Evolutionary conservation across 2,888 invertebrate genomes (phyloP).

Genomic region (Calephelis perditalis): DNA sequence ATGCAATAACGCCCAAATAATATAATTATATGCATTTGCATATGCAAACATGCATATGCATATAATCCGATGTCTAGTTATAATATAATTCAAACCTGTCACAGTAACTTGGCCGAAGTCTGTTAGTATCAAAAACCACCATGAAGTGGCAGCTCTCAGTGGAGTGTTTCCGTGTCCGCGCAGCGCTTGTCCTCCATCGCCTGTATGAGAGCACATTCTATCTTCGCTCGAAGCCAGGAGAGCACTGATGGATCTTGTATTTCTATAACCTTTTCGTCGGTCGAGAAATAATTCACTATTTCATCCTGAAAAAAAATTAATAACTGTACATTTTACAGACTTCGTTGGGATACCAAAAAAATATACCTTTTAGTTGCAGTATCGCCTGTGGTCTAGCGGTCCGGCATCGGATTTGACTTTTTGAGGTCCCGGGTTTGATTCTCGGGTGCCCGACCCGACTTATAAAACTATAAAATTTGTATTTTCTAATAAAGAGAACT

Average conservation of each 20-base stretch:
- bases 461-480: too few species aligned
- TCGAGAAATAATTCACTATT: conserved; percentile 75
- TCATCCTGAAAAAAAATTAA: conserved; percentile 64
- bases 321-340: neutral
- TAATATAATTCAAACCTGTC: neutral
- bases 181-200: conserved; percentile 86
- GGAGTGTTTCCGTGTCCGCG: conserved; percentile 19
- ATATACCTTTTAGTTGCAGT: too few species aligned
- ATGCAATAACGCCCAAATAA: too few species aligned
- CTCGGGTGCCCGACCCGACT: too few species aligned
- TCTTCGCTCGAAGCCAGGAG: conserved; percentile 84
- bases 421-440: too few species aligned
- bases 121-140: neutral
- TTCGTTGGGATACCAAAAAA: too few species aligned
- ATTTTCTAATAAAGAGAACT: too few species aligned
- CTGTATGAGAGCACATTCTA: conserved; percentile 85
- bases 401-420: too few species aligned
- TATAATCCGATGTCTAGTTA: too few species aligned
- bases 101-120: neutral
- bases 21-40: too few species aligned
- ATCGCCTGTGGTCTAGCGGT: too few species aligned
- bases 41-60: too few species aligned
- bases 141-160: neutral
- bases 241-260: conserved; percentile 80
- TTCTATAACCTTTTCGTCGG: conserved; percentile 82